Base-by-base conservation (phyloP, 2,888 invertebrate genomes). In the Entomobrya multifasciata region DNA sequence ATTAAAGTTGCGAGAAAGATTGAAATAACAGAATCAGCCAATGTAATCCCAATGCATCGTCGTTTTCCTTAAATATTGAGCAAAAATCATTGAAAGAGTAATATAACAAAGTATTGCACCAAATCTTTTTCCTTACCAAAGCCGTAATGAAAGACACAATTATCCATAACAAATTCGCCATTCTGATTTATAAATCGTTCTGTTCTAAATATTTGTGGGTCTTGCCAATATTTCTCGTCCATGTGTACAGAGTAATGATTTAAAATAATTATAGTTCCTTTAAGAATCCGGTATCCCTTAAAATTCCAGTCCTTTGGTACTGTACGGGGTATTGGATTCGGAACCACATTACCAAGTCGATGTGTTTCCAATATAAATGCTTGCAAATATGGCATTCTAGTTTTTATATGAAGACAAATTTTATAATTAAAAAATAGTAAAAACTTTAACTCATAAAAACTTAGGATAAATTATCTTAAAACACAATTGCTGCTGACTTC, bases 361-460 rank as follows among this genome's bases (percentile, higher is more conserved):
- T 88, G 88, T 0, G 79, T 85, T 49, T 88, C 88, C 41, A 87
- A 41, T 17, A 87, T 65, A 49, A 87, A 87, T 15, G 88, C 88
- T 87, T 88, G 87, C 20, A 87, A 85, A 17, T 85, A 88, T 17
- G 85, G 87, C 88, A 88, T 88, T 17, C 88, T 88, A 36, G n/a
- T n/a, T n/a, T 8, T 11, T 13, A 52, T 25, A 20, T 60, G 13
- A 6, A 3, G 1, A 13, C 27, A 60, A 30, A 15, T n/a, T n/a
- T n/a, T n/a, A n/a, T n/a, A n/a, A n/a, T n/a, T n/a, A n/a, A n/a
- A n/a, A n/a, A n/a, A n/a, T n/a, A n/a, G n/a, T n/a, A n/a, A n/a
- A n/a, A n/a, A n/a, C n/a, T n/a, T n/a, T n/a, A n/a, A n/a, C n/a
- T n/a, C n/a, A n/a, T n/a, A n/a, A n/a, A n/a, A n/a, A n/a, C n/a